Base-by-base conservation (phyloP, 1,140 invertebrate species). In the Plodia interpunctella region DNA sequence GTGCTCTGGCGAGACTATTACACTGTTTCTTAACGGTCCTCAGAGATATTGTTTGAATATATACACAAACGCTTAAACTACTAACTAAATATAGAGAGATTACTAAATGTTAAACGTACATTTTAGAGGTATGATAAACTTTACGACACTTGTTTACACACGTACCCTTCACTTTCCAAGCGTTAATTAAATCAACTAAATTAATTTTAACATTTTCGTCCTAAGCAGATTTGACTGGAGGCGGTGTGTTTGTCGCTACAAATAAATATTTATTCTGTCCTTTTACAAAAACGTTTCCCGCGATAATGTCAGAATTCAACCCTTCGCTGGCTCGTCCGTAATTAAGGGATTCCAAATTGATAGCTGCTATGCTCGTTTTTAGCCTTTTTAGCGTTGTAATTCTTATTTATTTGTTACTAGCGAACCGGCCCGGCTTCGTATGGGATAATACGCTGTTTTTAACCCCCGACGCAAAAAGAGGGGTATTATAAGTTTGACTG, bases 261-360 rank as follows among this genome's bases (percentile, higher is more conserved):
- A 44, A 44, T 44, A 44, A 44, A 44, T 44, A 44, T 44, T 44
- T 44, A 44, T 44, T 44, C 15, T 44, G 38, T 44, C 38, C 38
- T n/a, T 44, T 44, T 44, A n/a, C 38, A 44, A 44, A 44, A 44
- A 44, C 38, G 38, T 44, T n/a, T 15, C 5, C 13, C 13, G 38
- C 15, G 38, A 44, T 44, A 44, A 44, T 44, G 38, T 44, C 38
- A 44, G 38, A 44, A 44, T n/a, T n/a, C 35, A 44, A 44, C 38
- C 38, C 38, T 44, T 44, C 10, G 5, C 38, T 44, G 38, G 10
- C 38, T 15, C 38, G 38, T 44, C 38, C 38, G 38, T 44, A 44
- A 44, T 44, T 44, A 44, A 15, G 38, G 15, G 38, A 44, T 44
- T 44, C 6, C 38, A 44, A 44, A 44, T 44, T 44, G 38, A 44